These are phyloP conservation scores for Campoletis sonorensis DNA, from an alignment of 1,140 invertebrate species.

Conservation along the genomic window DNA sequence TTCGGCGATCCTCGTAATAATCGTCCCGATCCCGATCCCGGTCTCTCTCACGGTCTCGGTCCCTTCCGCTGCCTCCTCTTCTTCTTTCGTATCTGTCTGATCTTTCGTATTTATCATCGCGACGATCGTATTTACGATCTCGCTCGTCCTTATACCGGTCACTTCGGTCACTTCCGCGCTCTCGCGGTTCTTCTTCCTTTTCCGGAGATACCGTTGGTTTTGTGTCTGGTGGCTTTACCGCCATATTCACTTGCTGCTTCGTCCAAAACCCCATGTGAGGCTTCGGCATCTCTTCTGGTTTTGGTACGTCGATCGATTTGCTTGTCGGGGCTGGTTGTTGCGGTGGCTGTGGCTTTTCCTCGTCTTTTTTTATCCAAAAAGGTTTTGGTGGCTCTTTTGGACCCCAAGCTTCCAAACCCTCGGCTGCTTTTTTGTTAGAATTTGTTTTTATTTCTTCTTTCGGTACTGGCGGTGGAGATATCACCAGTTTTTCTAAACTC, in stretches of 20 bases:
- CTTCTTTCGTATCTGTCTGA: constrained; percentile 72
- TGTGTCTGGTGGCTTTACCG: constrained; percentile 64
- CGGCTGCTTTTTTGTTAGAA: constrained; percentile 62
- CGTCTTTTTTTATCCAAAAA: constrained; percentile 75
- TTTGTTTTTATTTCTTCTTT: constrained; percentile 56
- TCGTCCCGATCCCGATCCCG: constrained; percentile 66
- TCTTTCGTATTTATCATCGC: constrained; percentile 73
- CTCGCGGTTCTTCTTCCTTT: constrained; percentile 59
- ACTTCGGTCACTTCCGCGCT: constrained; percentile 53
- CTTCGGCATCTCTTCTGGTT: constrained; percentile 74
- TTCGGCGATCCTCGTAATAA: constrained; percentile 72
- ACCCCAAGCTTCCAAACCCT: constrained; percentile 70
- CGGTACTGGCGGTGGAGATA: neutral
- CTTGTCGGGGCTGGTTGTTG: constrained; percentile 49
- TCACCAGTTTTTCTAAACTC: constrained; percentile 49
- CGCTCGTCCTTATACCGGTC: constrained; percentile 65
- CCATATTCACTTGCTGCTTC: constrained; percentile 74
- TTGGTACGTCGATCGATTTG: constrained; percentile 64
- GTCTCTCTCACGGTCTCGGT: constrained; percentile 58
- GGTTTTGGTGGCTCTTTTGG: constrained; percentile 73
- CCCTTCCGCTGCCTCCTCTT: constrained; percentile 70
- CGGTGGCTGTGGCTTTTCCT: constrained; percentile 64
- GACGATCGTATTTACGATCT: constrained; percentile 68
- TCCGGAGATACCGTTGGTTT: constrained; percentile 51
- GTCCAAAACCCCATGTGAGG: constrained; percentile 76